Conservation (phyloP, 2,888 invertebrate genomes). For the Eupithecia insigniata region DNA sequence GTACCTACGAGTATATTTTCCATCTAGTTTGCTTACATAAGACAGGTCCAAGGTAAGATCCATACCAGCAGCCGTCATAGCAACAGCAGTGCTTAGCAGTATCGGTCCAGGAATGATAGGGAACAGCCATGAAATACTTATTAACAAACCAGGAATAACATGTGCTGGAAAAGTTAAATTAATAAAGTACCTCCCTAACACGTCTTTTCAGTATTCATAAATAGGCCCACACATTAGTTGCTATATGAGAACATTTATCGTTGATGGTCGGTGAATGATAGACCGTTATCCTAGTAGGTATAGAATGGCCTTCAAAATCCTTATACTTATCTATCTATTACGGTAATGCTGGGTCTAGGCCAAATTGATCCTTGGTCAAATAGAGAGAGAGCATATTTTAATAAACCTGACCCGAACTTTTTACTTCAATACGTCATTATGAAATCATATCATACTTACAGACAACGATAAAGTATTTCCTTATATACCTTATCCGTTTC, state of each 20-base stretch:
- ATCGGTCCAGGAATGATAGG: conserved; percentile 68
- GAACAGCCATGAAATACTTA: conserved; percentile 66
- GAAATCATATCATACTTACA: conserved; percentile 62
- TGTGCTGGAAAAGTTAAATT: conserved; percentile 68
- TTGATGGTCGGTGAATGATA: background rate
- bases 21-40: conserved; percentile 61
- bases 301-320: background rate
- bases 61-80: conserved; percentile 85
- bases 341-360: background rate
- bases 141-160: conserved; percentile 76
- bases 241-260: background rate
- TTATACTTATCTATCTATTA: background rate
- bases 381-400: background rate
- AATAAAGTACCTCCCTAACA: background rate
- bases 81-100: conserved; percentile 68
- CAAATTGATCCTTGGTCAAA: background rate
- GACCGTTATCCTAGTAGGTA: background rate
- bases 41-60: conserved; percentile 85
- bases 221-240: background rate
- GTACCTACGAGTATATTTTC: no score
- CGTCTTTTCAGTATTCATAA: background rate
- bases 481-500: conserved; percentile 61
- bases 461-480: conserved; percentile 76
- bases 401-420: background rate
- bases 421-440: background rate